These are phyloP conservation scores for Carduelis carduelis DNA, from an alignment of 2,797 vertebrate genomes.

Conservation along the genomic window DNA sequence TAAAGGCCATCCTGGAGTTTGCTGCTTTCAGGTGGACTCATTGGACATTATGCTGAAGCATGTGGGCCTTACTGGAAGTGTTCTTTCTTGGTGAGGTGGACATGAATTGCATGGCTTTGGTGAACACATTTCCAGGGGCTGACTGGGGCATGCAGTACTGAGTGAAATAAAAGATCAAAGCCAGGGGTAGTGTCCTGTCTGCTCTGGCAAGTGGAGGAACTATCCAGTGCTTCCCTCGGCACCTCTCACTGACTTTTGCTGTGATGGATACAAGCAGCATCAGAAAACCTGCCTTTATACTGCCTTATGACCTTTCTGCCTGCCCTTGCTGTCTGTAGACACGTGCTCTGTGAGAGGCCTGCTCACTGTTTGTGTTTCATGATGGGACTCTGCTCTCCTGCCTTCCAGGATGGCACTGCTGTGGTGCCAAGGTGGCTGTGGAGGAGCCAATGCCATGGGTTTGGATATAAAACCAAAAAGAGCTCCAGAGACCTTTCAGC, in stretches of 20 bases:
- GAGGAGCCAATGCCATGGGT: neutral
- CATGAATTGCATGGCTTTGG: slow-evolving; percentile 26
- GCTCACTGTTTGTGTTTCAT: neutral
- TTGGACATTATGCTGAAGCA: neutral
- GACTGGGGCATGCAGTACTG: slow-evolving; percentile 29
- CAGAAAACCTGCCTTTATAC: neutral
- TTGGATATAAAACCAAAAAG: neutral
- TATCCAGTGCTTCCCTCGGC: slow-evolving; percentile 37
- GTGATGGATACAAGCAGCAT: neutral
- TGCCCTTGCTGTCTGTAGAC: neutral
- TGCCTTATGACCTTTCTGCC: neutral
- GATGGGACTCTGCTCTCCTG: neutral
- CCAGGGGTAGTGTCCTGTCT: slow-evolving; percentile 46
- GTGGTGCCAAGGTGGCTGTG: neutral
- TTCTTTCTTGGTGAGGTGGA: slow-evolving; percentile 27
- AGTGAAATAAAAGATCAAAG: slow-evolving; percentile 63
- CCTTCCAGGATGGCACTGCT: neutral
- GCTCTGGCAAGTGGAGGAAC: slow-evolving; percentile 63
- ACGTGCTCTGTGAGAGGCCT: neutral
- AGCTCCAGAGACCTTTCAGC: neutral
- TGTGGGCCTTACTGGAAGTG: neutral
- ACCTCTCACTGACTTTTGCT: slow-evolving; percentile 48
- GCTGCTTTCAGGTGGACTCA: neutral
- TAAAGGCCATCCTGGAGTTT: neutral
- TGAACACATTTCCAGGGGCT: neutral